Conservation (phyloP, 2,113 vertebrate species). For the Parus major region DNA sequence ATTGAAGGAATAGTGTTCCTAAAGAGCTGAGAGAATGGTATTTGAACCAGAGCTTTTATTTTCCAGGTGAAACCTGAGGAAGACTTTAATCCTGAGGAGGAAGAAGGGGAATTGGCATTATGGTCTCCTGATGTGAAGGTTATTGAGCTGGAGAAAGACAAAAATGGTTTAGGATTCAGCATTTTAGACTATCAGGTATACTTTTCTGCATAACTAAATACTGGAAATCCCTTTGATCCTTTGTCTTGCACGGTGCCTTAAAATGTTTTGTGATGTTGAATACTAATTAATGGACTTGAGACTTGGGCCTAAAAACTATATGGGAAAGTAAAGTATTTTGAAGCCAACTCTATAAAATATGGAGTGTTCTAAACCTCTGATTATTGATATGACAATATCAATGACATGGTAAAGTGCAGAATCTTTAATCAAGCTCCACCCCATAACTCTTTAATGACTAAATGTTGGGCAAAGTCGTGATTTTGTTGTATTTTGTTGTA, state of each 20-base stretch:
- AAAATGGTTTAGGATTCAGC: conserved; percentile 92
- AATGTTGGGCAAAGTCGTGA: background rate
- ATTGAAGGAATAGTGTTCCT: background rate
- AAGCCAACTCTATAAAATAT: background rate
- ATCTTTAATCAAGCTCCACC: background rate
- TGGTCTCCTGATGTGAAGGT: conserved; percentile 89
- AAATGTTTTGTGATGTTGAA: background rate
- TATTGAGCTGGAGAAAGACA: conserved; percentile 86
- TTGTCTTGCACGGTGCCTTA: background rate
- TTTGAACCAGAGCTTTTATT: conserved; percentile 23
- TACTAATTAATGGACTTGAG: background rate
- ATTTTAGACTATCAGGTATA: conserved; percentile 97
- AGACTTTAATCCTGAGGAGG: conserved; percentile 69
- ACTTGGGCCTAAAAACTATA: background rate
- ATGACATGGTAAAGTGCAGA: background rate
- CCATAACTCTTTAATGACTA: background rate
- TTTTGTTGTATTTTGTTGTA: background rate
- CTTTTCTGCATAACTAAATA: background rate
- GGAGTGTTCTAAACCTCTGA: background rate
- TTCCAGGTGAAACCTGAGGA: conserved; percentile 54
- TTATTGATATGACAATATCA: background rate
- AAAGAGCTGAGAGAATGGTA: background rate
- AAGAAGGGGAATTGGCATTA: conserved; percentile 86
- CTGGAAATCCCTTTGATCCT: background rate
- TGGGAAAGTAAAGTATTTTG: background rate